Conservation (phyloP, 2,113 vertebrate genomes). For the Craseonycteris thonglongyai region DNA sequence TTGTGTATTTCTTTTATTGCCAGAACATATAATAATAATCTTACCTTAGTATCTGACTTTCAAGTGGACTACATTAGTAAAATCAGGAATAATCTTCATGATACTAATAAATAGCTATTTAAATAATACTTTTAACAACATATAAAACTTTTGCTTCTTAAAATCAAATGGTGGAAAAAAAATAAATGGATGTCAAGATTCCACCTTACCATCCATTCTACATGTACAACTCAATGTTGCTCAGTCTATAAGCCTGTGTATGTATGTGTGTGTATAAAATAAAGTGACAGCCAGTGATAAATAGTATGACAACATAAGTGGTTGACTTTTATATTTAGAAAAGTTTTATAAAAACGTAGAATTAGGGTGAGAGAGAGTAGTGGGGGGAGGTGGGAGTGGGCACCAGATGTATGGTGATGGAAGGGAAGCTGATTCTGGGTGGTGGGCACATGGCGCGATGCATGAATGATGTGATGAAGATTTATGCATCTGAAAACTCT, state of each 20-base stretch:
- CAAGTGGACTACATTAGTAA: background rate
- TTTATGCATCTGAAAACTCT: too few relatives aligned
- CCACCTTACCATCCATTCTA: too few relatives aligned
- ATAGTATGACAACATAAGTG: background rate
- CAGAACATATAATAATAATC: background rate
- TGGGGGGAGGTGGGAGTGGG: too few relatives aligned
- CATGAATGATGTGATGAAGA: too few relatives aligned
- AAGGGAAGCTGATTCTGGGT: too few relatives aligned
- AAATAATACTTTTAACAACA: conserved; percentile 29
- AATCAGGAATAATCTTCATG: background rate
- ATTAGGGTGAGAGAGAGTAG: too few relatives aligned
- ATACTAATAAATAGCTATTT: background rate
- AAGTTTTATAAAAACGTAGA: background rate
- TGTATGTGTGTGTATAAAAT: background rate
- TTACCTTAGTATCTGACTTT: conserved; percentile 2
- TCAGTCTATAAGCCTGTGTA: too few relatives aligned
- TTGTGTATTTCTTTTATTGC: background rate
- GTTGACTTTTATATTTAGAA: conserved; percentile 23
- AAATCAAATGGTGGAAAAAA: background rate
- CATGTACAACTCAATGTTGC: too few relatives aligned
- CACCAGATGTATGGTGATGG: too few relatives aligned
- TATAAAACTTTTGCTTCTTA: conserved; percentile 13
- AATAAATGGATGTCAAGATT: too few relatives aligned
- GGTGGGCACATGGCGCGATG: too few relatives aligned
- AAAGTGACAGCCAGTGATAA: background rate